Evolutionary conservation across 2,888 invertebrate species (phyloP).

Genomic region (Notodonta dromedarius): DNA sequence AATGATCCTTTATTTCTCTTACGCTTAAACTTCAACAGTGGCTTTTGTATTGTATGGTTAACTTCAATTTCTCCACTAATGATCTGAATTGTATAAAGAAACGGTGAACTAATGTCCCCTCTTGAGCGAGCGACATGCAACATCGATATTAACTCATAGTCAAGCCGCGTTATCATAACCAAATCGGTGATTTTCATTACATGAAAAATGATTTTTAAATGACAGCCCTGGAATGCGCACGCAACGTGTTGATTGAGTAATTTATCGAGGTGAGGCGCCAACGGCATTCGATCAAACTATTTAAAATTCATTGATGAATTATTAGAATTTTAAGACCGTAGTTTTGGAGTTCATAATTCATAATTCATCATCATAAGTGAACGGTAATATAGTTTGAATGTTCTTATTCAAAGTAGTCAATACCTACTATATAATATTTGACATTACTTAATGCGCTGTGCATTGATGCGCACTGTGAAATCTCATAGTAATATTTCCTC

Average conservation of each 20-base stretch:
- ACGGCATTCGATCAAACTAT: background rate
- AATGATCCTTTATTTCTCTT: no score
- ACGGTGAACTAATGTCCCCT: background rate
- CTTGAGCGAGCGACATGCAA: conserved; percentile 43
- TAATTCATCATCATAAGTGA: no score
- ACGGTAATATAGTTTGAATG: no score
- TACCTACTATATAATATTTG: no score
- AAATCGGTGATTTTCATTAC: conserved; percentile 36
- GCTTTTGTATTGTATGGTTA: no score
- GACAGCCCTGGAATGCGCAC: background rate
- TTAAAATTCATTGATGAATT: background rate
- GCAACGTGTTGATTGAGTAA: background rate
- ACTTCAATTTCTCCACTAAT: background rate
- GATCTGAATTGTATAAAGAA: background rate
- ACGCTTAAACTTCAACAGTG: no score
- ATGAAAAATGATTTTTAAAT: conserved; percentile 4
- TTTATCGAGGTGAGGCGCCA: conserved; percentile 1
- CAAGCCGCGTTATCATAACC: conserved; percentile 29
- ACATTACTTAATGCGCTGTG: no score
- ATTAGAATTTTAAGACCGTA: no score
- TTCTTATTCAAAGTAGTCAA: no score
- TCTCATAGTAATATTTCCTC: no score
- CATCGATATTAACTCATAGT: conserved; percentile 40
- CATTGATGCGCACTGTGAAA: no score
- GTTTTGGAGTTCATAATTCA: no score